Evolutionary conservation across 2,888 invertebrate species (phyloP), one percentile per base, ranked within the genome.

Genomic region (Lasioglossum zephyrum): DNA sequence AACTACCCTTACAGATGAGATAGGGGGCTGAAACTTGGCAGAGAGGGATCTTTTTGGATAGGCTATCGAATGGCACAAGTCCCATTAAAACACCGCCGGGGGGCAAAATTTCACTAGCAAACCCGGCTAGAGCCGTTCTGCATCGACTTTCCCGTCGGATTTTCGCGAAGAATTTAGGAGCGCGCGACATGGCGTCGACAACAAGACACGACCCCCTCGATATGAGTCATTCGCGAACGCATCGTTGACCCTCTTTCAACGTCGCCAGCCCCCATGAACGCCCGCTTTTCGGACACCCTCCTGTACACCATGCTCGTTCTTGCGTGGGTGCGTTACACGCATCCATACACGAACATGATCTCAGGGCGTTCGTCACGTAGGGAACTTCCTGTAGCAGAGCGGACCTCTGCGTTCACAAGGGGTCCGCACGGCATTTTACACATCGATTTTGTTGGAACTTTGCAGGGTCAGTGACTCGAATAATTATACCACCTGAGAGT

Each of bases 231-330:
- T 44, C 82, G 31, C 31, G 74, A 79, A 70, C 53, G 36, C 81
- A 66, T 57, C 77, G 76, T 85, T 87, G 89, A 89, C 87, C 85
- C 87, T 81, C 89, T 81, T 87, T 49, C 72, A 2, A 13, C 83
- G 26, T n/a, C 47, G 39, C n/a, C 77, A 83, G 66, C 39, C 78
- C 87, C 88, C 78, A 26, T 74, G 49, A 63, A 53, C 26, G 26
- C 57, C 49, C 78, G 57, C 49, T 41, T 83, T 81, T 81, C 70
- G 49, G 60, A 47, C 63, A 83, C 81, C 82, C 82, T 63, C 26
- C 63, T 18, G 36, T 53, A 11, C 26, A 8, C 60, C 4, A 44
- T n/a, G 70, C 36, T 49, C 70, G 41, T 60, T 69, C 81, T 63
- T 82, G 74, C 81, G 31, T 60, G 31, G 63, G 63, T 69, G 22